phyloP scores from a whole-genome alignment of 2,888 invertebrate genomes.

The Latrodectus hesperus region DNA sequence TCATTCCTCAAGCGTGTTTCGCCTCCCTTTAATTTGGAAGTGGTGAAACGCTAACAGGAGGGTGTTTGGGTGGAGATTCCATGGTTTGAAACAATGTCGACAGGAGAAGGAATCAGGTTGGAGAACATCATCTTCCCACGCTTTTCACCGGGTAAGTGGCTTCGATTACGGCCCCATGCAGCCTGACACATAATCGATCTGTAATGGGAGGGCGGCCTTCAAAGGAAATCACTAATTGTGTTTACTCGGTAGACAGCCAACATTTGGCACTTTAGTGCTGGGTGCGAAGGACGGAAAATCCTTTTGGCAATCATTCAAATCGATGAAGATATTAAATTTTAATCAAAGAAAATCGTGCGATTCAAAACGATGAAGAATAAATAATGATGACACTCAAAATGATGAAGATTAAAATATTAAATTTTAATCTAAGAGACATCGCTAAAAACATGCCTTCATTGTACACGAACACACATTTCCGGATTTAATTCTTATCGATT shows the following conservation, averaged over 20 bases:
- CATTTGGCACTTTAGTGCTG: constrained; percentile 24
- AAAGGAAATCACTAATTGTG: constrained; percentile 39
- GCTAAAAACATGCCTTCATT: too few relatives aligned
- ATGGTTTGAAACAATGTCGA: constrained; percentile 14
- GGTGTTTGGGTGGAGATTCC: background rate
- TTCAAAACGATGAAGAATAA: too few relatives aligned
- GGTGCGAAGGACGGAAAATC: background rate
- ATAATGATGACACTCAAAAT: too few relatives aligned
- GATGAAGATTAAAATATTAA: too few relatives aligned
- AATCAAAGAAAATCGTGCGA: too few relatives aligned
- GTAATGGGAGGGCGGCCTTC: constrained; percentile 46
- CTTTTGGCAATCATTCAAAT: too few relatives aligned
- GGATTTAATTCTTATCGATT: too few relatives aligned
- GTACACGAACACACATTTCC: too few relatives aligned
- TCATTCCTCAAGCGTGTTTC: too few relatives aligned
- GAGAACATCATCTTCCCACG: constrained; percentile 36
- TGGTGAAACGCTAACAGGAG: background rate
- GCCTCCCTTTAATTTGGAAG: too few relatives aligned
- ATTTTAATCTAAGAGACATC: too few relatives aligned
- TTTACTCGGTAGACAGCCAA: constrained; percentile 10
- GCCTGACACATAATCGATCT: constrained; percentile 49
- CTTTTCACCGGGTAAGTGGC: constrained; percentile 26
- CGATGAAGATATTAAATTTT: too few relatives aligned
- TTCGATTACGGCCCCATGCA: constrained; percentile 32
- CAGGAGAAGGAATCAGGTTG: constrained; percentile 8